Evolutionary conservation across 2,797 vertebrate species (phyloP), one percentile per base, ranked within the genome.

Genomic region (Acridotheres tristis): DNA sequence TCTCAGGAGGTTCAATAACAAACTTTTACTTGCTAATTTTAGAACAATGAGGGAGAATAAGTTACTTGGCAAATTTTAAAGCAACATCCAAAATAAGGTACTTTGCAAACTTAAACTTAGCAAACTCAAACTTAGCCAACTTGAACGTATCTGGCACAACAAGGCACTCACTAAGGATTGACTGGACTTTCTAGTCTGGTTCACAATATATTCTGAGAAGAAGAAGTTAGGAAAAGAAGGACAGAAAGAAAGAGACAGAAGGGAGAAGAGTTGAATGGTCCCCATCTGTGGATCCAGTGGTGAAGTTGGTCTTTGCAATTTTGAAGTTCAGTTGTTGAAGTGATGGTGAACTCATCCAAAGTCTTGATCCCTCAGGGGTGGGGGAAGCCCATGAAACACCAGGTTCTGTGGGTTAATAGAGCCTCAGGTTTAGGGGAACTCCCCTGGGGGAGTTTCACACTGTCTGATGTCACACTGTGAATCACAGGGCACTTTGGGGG

Each of bases 311-410:
- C 0, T 1, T 7, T 75, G 62, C 7, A 23, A 9, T 75, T 51
- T 85, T 23, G 16, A 1, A 10, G 27, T 38, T 4, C 30, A 14
- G 8, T 32, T 14, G 16, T 30, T 5, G 4, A 58, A 74, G 16
- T 29, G 23, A 14, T 16, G 59, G 29, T 65, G 16, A 34, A 48
- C 42, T 16, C 16, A 34, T 51, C 29, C 20, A 14, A 11, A 50
- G 23, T 12, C 13, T 21, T 4, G 47, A 38, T 38, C 38, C 6
- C 2, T 12, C 0, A 40, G 5, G 21, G 26, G 2, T 36, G 78
- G 57, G 20, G 18, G 27, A 32, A 32, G 32, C 10, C 66, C 55
- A 7, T 2, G 51, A 9, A 50, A 57, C 30, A 30, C 34, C 1
- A 40, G 20, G 3, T 25, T 65, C 34, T 3, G 7, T 25, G 50